Evolutionary conservation across 2,888 invertebrate genomes (phyloP), one percentile per base, ranked within the genome.

Genomic region (Drosophila falleni): DNA sequence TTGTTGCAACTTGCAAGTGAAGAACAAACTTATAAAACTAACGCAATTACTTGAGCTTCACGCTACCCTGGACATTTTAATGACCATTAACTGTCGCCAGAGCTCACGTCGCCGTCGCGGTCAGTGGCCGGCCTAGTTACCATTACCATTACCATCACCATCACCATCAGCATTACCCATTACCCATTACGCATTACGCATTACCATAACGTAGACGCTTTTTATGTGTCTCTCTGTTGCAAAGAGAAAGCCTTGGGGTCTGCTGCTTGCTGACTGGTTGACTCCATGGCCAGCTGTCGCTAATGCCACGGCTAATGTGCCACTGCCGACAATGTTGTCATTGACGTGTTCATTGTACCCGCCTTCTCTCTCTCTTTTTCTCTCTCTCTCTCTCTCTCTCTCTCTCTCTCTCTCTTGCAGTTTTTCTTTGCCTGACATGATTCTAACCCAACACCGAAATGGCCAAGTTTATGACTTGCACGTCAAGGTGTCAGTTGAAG

Each of bases 41-140:
- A 80, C 56, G 83, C 83, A 83, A 89, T 84, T 89, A 89, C 74
- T 82, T 81, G 49, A 76, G 79, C 76, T 82, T 78, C 62, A 74
- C 68, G 89, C 68, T 74, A 71, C 76, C 64, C 62, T 70, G 78
- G 79, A 78, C 73, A 80, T 87, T 81, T 81, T 76, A 74, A 76
- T 87, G 79, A 61, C 64, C 74, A 73, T 70, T 73, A 73, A 80
- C 69, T 74, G 81, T 66, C 78, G 67, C 73, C 80, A 78, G 35
- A 54, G 59, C 54, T 9, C 44, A 23, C 59, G 54, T 47, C 33
- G 44, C 5, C 26, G 31, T 16, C 54, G 75, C 84, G 87, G 84
- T 84, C 84, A 83, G 54, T 84, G 89, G 66, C 81, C 81, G 84
- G 84, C 89, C 78, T 89, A 84, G 84, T 84, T 83, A 69, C 53